These are phyloP conservation scores for Dicyrtoma fusca DNA, from an alignment of 2,888 invertebrate genomes.

Conservation along the genomic window DNA sequence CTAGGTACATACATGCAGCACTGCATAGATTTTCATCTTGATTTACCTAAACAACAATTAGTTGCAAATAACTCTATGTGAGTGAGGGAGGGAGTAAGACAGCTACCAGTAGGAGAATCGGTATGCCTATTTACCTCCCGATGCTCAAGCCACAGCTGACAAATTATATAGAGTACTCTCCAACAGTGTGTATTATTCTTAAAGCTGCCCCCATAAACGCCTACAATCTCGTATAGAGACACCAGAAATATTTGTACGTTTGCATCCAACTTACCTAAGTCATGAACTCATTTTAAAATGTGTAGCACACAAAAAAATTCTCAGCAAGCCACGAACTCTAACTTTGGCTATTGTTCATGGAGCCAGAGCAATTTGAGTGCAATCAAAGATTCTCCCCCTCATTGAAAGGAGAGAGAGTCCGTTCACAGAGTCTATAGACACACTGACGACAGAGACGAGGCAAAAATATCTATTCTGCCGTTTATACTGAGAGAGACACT, in stretches of 20 bases:
- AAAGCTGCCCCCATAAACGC: no score
- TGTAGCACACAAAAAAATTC: conserved; percentile 26
- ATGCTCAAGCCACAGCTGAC: no score
- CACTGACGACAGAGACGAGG: background rate
- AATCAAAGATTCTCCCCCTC: conserved; percentile 33
- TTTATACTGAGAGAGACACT: background rate
- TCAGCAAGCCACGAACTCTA: conserved; percentile 46
- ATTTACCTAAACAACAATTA: background rate
- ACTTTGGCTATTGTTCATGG: conserved; percentile 40
- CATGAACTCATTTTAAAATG: conserved; percentile 43
- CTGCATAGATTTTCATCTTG: no score
- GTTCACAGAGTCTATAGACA: background rate
- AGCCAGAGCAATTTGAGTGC: conserved; percentile 30
- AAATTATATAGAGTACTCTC: no score
- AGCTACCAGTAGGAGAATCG: no score
- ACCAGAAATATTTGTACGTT: no score
- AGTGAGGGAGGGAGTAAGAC: background rate
- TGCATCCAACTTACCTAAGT: conserved; percentile 25
- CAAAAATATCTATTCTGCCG: background rate
- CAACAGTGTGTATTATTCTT: background rate
- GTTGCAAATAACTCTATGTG: background rate
- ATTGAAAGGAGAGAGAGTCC: conserved; percentile 1
- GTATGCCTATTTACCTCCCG: no score
- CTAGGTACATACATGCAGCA: no score
- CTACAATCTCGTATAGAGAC: no score